These are phyloP conservation scores for Carassius carassius DNA, from an alignment of 2,113 vertebrate species.

Conservation along the genomic window DNA sequence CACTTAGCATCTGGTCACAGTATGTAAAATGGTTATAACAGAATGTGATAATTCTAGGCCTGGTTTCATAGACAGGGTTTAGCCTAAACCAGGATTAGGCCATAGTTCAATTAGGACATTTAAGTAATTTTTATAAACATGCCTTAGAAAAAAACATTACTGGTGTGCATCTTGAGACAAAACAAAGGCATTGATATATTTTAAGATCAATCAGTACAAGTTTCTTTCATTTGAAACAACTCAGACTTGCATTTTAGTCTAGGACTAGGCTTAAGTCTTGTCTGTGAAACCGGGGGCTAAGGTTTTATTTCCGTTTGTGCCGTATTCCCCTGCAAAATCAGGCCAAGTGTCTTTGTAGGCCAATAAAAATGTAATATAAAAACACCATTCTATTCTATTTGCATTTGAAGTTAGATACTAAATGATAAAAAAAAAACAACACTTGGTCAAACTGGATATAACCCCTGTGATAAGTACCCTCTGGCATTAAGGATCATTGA, in stretches of 20 bases:
- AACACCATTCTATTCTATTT: not conserved
- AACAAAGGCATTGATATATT: too few species aligned
- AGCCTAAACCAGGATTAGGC: too few species aligned
- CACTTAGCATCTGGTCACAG: slow-evolving; percentile 8
- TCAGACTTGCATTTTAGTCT: too few species aligned
- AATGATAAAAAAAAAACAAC: slow-evolving; percentile 11
- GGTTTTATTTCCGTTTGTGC: not conserved
- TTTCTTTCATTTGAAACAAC: too few species aligned
- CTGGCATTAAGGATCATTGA: slow-evolving; percentile 6
- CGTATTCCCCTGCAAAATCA: not conserved
- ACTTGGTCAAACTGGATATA: not conserved
- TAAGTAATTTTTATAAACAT: too few species aligned
- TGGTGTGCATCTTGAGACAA: too few species aligned
- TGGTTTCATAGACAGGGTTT: too few species aligned
- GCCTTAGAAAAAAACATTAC: too few species aligned
- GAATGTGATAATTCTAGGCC: not conserved
- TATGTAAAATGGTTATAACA: not conserved
- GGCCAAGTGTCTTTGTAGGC: not conserved
- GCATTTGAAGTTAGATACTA: slow-evolving; percentile 4
- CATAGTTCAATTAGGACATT: too few species aligned
- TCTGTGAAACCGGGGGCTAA: too few species aligned
- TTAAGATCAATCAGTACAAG: too few species aligned
- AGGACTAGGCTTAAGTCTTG: too few species aligned
- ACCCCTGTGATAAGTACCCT: not conserved
- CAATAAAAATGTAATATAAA: not conserved